Percentiles rank a stretch among this genome's conserved stretches.
Evolutionary conservation across 2,888 invertebrate genomes (phyloP).

Genomic region (Cyclophora punctaria): DNA sequence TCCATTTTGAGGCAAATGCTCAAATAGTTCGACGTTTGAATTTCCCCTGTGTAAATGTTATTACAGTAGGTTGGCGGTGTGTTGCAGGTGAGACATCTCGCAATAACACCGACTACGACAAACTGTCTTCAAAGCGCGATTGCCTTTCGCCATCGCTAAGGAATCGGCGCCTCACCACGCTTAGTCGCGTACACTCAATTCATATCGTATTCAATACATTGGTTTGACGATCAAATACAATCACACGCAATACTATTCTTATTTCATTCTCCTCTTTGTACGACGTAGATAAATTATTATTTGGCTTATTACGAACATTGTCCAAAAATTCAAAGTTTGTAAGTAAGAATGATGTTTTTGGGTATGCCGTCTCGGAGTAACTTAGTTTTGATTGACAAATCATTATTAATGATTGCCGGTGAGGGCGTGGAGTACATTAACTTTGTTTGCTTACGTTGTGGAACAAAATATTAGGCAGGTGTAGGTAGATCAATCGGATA

Average conservation of each 20-base stretch:
- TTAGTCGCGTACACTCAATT: background rate
- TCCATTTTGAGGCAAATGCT: slow-evolving; percentile 65
- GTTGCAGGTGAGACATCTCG: slow-evolving; percentile 62
- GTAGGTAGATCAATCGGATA: too few species aligned
- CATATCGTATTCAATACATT: too few species aligned
- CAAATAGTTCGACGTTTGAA: slow-evolving; percentile 72
- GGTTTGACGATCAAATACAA: too few species aligned
- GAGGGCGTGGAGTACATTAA: background rate
- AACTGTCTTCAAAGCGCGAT: slow-evolving; percentile 35
- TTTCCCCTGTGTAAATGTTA: slow-evolving; percentile 72
- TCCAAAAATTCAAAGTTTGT: slow-evolving; percentile 32
- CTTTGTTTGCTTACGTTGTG: too few species aligned
- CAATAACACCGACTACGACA: slow-evolving; percentile 44
- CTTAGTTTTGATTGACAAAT: slow-evolving; percentile 32
- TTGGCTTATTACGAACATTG: slow-evolving; percentile 31
- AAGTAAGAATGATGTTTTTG: slow-evolving; percentile 56
- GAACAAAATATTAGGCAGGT: too few species aligned
- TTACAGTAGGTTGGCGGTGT: slow-evolving; percentile 51
- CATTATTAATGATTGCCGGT: too few species aligned
- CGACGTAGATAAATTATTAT: slow-evolving; percentile 24
- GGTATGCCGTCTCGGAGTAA: slow-evolving; percentile 3
- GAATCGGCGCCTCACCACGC: slow-evolving; percentile 13
- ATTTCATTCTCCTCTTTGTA: background rate
- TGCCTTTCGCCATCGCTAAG: slow-evolving; percentile 26
- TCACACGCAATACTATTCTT: background rate